These are phyloP conservation scores for Malurus melanocephalus DNA, from an alignment of 2,113 vertebrate species.

Conservation along the genomic window DNA sequence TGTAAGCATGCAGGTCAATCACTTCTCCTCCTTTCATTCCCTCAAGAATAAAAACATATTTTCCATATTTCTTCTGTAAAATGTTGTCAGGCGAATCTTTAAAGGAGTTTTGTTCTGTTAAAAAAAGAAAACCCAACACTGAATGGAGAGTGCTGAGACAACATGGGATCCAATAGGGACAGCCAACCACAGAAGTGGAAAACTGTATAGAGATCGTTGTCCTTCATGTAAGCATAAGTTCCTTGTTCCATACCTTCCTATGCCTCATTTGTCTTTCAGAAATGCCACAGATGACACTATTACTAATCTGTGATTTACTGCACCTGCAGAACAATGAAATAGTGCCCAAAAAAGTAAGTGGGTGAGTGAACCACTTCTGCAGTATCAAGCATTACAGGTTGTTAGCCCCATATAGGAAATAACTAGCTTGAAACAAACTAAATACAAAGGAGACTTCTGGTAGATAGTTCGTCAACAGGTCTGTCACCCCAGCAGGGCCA, in stretches of 20 bases:
- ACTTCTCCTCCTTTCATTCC: background rate
- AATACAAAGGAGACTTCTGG: background rate
- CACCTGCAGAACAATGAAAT: background rate
- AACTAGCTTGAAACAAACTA: background rate
- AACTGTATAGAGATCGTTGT: background rate
- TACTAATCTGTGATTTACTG: background rate
- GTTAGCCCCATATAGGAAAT: background rate
- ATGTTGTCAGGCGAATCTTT: background rate
- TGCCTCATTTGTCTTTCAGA: background rate
- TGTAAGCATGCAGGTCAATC: background rate
- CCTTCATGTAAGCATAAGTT: background rate
- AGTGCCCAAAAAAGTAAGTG: background rate
- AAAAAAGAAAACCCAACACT: background rate
- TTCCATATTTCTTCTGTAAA: background rate
- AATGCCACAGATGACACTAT: background rate
- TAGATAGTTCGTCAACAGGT: rapidly evolving
- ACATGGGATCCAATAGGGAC: background rate
- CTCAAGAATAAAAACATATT: background rate
- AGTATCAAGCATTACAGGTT: background rate
- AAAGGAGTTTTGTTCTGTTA: background rate
- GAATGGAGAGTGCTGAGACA: background rate
- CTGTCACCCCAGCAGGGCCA: background rate
- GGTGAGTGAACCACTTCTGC: background rate
- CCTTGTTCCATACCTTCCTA: background rate
- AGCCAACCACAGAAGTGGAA: background rate